Base-by-base conservation (phyloP, 2,888 invertebrate genomes). In the Arge pagana region DNA sequence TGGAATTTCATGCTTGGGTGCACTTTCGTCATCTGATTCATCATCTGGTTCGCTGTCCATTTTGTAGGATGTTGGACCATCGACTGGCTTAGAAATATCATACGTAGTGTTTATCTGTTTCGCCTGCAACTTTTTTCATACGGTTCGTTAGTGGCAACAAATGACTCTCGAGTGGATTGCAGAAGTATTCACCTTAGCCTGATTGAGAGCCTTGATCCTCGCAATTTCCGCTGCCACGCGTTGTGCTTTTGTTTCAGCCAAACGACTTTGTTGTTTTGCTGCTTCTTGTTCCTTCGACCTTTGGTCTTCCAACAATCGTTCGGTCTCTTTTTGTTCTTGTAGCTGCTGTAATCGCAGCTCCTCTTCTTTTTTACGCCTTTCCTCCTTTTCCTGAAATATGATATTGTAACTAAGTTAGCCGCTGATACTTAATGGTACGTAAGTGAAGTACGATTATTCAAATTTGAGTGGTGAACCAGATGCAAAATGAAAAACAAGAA, bases 11-110 rank as follows among this genome's bases (percentile, higher is more conserved):
- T 76, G 65, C 48, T 76, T 76, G 3, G 76, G 76, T 36, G 49
- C 66, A 21, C 45, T 50, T 54, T 76, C 76, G 52, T 69, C 66
- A 31, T 76, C 76, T 0, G 73, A 70, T 3, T 66, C 71, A 18
- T 72, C 74, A 41, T 74, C 73, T 10, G 74, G 72, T 55, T 76
- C 74, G 51, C 72, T 75, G 26, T 76, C 76, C 36, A 76, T 61
- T 51, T 70, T 56, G 21, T 76, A 76, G 49, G 58, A 63, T 4
- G 49, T 63, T 10, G 64, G 66, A 15, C 45, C 61, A 1, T 59
- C 55, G n/a, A 16, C 26, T 18, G 57, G 53, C 21, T 50, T 43
- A 16, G 31, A 35, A 24, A 33, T 8, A 31, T 10, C 35, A 23
- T 31, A 18, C 15, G 33, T 33, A 16, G 21, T 45, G 45, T 45